Base-by-base conservation (phyloP, 1,140 invertebrate species). In the Pseudomyrmex concolor region DNA sequence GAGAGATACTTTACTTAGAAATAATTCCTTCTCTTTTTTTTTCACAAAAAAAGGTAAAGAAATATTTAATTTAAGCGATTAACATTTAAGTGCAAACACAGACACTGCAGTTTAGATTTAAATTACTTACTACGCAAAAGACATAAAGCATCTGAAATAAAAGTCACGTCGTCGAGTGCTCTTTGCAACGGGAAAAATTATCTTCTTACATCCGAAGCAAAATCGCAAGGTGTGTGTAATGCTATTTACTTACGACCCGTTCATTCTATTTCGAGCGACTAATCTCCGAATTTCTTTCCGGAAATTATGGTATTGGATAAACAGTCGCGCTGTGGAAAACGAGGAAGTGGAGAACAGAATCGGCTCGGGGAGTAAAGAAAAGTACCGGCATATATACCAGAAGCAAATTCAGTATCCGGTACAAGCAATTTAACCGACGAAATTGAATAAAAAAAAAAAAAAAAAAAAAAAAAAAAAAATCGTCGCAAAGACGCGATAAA, bases 391-490 rank as follows among this genome's bases (percentile, higher is more conserved):
- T 22, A 54, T 60, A 3, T 34, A 50, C 34, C 5, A 34, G 34
- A 70, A 70, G 77, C 43, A 81, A 71, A 63, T 71, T 86, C 19
- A 78, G 80, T 66, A 68, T 50, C 25, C 17, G 55, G 60, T 55
- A 48, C 67, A 45, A 60, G 85, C 70, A 83, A 83, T 72, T 84
- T 84, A 60, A n/a, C 67, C 59, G 59, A 67, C 15, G 77, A 10
- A 71, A 19, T 45, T 8, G 9, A 55, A 59, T 15, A 22, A 67
- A 45, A 2, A 10, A 43, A 34, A 19, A 34, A 34, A 34, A 34
- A 4, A 25, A 25, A 3, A 3, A 3, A 3, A 59, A n/a, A 34
- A 43, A 66, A 9, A 57, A 71, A 51, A 57, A 51, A 86, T 22
- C 19, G 83, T 45, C 43, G 43, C 15, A n/a, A 62, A 19, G 1